Base-by-base conservation (phyloP, 2,797 vertebrate species). In the Mormyrus proboscirostris region DNA sequence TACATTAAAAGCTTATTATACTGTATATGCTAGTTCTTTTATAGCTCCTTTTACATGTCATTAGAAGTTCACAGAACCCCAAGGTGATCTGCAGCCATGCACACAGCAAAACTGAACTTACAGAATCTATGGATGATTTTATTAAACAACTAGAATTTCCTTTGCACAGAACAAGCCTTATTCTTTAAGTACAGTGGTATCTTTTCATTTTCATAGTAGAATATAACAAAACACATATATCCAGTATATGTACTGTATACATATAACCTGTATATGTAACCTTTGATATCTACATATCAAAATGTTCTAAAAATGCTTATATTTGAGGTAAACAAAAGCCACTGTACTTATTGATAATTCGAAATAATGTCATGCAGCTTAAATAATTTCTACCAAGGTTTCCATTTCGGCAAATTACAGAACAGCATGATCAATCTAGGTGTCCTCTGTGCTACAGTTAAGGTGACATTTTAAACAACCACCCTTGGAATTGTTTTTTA, bases 341-440 rank as follows among this genome's bases (percentile, higher is more conserved):
- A 82, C 19, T 89, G 89, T 88, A 90, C 92, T 95, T 93, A 90
- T 89, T 90, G 92, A 94, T 92, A 92, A 94, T 49, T 83, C 19
- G n/a, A 49, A 41, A 47, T n/a, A 83, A 83, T 49, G 44, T 50
- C 38, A 47, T 12, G n/a, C 7, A 50, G 41, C 44, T 86, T 55
- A 41, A 57, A 57, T 19, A 7, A 29, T 29, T 57, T 57, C 3
- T 38, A 55, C 14, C 9, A 86, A 57, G 19, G n/a, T 4, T 57
- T 86, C 16, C 85, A 12, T 57, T 29, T 88, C 2, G 94, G 94
- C 93, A 88, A 92, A 69, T 8, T 25, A 88, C 90, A 89, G 93
- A 93, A 89, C 51, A 86, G 84, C 22, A 84, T 84, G 84, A 84
- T 19, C 79, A 41, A 62, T 49, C 55, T 49, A 38, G 41, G 38